Evolutionary conservation across 2,797 vertebrate genomes (phyloP).

Genomic region (Eptatretus atami): DNA sequence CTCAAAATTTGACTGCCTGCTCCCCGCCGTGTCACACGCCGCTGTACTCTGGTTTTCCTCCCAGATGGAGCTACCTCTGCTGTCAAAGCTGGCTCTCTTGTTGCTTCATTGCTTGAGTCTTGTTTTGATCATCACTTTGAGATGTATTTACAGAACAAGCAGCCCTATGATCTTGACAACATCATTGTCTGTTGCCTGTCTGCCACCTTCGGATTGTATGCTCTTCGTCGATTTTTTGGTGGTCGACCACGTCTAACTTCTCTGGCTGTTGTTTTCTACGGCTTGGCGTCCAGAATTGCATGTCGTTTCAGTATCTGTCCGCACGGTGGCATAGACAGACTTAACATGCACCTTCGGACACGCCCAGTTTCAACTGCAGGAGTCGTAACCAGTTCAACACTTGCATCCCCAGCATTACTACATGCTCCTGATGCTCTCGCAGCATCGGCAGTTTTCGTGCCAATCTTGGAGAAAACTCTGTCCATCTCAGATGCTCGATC

Average conservation of each 20-base stretch:
- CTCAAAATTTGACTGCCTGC: no score
- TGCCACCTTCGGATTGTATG: slow-evolving; percentile 18
- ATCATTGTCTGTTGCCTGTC: slow-evolving; percentile 12
- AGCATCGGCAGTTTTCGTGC: background rate
- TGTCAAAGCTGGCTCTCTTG: no score
- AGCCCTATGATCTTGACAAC: slow-evolving; percentile 16
- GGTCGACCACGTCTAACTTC: slow-evolving; percentile 13
- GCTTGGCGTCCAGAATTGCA: no score
- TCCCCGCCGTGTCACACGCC: no score
- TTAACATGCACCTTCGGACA: slow-evolving; percentile 56
- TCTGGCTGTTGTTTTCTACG: slow-evolving; percentile 11
- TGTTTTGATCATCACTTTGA: no score
- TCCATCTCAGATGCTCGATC: no score
- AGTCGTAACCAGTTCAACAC: background rate
- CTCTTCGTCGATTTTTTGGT: slow-evolving; percentile 16
- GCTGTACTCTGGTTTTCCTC: no score
- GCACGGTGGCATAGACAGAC: slow-evolving; percentile 52
- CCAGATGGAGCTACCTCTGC: no score
- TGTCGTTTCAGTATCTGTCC: background rate
- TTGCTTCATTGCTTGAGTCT: no score
- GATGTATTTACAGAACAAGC: no score
- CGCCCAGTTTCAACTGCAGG: slow-evolving; percentile 15
- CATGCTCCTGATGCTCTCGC: background rate
- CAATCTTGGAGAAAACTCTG: no score
- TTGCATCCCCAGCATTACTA: background rate